Percentiles rank a stretch among this genome's conserved stretches.
These are phyloP conservation scores for Chamaea fasciata DNA, from an alignment of 2,113 vertebrate species.

Conservation along the genomic window DNA sequence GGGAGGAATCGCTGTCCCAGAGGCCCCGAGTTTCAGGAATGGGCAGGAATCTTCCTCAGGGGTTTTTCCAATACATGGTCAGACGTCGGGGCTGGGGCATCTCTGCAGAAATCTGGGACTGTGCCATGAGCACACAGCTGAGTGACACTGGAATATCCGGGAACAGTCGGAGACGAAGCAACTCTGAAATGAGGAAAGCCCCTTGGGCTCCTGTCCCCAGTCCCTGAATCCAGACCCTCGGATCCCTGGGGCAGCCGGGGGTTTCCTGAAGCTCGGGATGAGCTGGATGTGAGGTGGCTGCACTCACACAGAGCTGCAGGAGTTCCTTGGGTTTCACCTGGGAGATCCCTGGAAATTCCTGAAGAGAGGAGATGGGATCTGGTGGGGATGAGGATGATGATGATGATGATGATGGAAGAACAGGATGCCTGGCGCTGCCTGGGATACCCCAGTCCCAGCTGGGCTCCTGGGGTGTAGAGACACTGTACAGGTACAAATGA, in stretches of 20 bases:
- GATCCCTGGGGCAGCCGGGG: neutral
- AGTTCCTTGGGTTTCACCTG: neutral
- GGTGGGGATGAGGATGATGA: neutral
- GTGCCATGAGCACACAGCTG: neutral
- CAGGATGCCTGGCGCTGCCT: neutral
- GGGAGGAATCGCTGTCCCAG: neutral
- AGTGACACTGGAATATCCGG: neutral
- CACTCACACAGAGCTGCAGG: neutral
- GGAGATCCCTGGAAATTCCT: neutral
- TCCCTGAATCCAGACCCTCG: neutral
- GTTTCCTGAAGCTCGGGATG: neutral
- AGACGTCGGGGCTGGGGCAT: neutral
- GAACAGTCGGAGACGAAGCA: neutral
- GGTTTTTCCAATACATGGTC: conserved; percentile 9
- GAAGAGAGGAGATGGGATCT: neutral
- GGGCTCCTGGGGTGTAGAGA: neutral
- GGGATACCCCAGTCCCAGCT: neutral
- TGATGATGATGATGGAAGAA: neutral
- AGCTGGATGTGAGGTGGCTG: neutral
- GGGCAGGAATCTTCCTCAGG: conserved; percentile 5
- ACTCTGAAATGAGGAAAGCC: neutral
- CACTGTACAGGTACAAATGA: neutral
- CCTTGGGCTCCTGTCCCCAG: neutral
- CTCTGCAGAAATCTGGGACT: neutral
- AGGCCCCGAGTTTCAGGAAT: conserved; percentile 32